Conservation (phyloP, 2,797 vertebrate species). For the Periophthalmus magnuspinnatus region DNA sequence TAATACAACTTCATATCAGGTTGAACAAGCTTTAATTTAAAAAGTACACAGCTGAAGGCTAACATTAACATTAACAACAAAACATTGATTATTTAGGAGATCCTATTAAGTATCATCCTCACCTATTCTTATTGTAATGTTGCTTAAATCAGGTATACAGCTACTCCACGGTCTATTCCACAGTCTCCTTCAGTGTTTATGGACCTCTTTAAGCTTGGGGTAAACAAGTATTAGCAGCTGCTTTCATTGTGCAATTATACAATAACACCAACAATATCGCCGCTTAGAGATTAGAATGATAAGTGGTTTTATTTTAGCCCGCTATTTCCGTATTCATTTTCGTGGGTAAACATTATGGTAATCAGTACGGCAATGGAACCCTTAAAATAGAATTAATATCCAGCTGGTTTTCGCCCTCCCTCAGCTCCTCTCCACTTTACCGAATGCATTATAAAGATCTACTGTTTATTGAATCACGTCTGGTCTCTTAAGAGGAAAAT, state of each 20-base stretch:
- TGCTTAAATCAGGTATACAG: background rate
- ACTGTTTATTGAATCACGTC: conserved; percentile 28
- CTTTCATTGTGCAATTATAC: conserved; percentile 14
- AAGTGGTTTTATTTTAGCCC: conserved; percentile 4
- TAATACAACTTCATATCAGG: too few relatives aligned
- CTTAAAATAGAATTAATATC: conserved; percentile 12
- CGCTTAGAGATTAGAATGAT: background rate
- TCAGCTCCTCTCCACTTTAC: background rate
- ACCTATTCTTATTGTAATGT: background rate
- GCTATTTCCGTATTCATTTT: conserved; percentile 10
- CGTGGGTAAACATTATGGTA: conserved; percentile 16
- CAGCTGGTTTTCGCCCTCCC: background rate
- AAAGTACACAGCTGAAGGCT: background rate
- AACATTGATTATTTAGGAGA: background rate
- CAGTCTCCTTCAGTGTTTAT: background rate
- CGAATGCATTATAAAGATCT: conserved; percentile 11
- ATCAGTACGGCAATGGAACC: background rate
- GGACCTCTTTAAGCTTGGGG: conserved; percentile 1
- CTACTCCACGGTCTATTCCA: background rate
- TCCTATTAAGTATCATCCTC: background rate
- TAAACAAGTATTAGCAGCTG: conserved; percentile 13
- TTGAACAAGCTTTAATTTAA: background rate
- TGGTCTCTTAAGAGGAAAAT: conserved; percentile 28
- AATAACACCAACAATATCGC: conserved; percentile 6
- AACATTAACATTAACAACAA: background rate